Evolutionary conservation across 2,888 invertebrate species (phyloP).

Genomic region (Branchipolynoe longqiensis): DNA sequence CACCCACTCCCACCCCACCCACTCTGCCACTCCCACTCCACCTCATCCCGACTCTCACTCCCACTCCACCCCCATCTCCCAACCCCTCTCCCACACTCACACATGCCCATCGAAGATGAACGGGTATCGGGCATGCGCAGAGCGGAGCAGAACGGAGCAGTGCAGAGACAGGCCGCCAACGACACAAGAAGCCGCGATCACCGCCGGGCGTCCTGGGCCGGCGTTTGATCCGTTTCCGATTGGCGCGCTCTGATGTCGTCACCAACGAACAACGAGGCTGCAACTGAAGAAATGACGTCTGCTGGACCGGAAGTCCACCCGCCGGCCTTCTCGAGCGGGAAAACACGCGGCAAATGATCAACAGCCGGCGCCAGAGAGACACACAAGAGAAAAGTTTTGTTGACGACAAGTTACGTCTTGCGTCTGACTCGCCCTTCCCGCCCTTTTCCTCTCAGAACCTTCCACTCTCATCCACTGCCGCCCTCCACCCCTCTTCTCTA

Average conservation of each 20-base stretch:
- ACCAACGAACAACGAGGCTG: too few relatives aligned
- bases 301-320: neutral
- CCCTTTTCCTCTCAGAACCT: neutral
- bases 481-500: neutral
- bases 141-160: neutral
- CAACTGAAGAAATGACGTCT: neutral
- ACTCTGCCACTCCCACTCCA: too few relatives aligned
- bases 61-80: too few relatives aligned
- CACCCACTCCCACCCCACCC: too few relatives aligned
- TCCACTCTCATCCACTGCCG: neutral
- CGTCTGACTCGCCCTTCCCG: neutral
- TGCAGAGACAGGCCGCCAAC: neutral
- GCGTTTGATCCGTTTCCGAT: slow-evolving; percentile 12
- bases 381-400: slow-evolving; percentile 40
- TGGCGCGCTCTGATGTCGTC: slow-evolving; percentile 44
- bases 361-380: slow-evolving; percentile 1
- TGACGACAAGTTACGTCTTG: slow-evolving; percentile 34
- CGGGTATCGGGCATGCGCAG: neutral
- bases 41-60: too few relatives aligned
- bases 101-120: neutral
- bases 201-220: neutral
- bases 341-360: slow-evolving; percentile 44
- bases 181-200: neutral
- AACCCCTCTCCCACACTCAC: too few relatives aligned
- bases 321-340: neutral